These are phyloP conservation scores for Camponotus floridanus DNA, from an alignment of 1,140 invertebrate genomes.

Conservation along the genomic window DNA sequence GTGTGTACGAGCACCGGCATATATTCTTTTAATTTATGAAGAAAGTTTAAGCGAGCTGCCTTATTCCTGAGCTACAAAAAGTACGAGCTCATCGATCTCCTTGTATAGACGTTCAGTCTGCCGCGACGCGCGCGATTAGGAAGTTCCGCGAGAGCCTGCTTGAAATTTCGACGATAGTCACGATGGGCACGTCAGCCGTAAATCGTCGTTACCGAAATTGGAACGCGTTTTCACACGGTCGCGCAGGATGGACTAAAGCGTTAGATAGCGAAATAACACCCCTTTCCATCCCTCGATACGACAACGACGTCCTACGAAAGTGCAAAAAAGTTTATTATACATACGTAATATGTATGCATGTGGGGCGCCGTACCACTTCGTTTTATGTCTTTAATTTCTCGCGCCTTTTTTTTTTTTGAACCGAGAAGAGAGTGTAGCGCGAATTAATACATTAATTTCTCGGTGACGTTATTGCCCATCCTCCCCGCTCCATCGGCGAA, in stretches of 20 bases:
- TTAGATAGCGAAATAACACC: constrained; percentile 13
- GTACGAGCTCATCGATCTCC: constrained; percentile 47
- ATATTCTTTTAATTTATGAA: constrained; percentile 42
- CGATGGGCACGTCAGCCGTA: constrained; percentile 53
- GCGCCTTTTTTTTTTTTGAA: neutral
- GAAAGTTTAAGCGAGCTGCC: constrained; percentile 52
- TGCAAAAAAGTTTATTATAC: constrained; percentile 19
- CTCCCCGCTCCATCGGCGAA: constrained; percentile 14
- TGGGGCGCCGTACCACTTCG: too few species aligned
- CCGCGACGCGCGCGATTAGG: constrained; percentile 45
- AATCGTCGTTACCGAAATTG: constrained; percentile 66
- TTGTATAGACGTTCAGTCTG: constrained; percentile 7
- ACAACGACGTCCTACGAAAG: neutral
- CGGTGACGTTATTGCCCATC: constrained; percentile 38
- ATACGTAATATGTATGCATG: neutral
- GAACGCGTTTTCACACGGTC: constrained; percentile 56
- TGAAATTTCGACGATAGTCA: constrained; percentile 63
- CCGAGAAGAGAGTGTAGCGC: neutral
- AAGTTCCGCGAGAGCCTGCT: constrained; percentile 44
- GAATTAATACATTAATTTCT: constrained; percentile 55
- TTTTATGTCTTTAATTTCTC: constrained; percentile 9
- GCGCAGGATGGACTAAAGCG: constrained; percentile 31
- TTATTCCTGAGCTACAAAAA: constrained; percentile 41
- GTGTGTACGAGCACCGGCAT: neutral
- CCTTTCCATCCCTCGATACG: neutral